phyloP scores from a whole-genome alignment of 2,797 vertebrate genomes.

The Myotis myotis region DNA sequence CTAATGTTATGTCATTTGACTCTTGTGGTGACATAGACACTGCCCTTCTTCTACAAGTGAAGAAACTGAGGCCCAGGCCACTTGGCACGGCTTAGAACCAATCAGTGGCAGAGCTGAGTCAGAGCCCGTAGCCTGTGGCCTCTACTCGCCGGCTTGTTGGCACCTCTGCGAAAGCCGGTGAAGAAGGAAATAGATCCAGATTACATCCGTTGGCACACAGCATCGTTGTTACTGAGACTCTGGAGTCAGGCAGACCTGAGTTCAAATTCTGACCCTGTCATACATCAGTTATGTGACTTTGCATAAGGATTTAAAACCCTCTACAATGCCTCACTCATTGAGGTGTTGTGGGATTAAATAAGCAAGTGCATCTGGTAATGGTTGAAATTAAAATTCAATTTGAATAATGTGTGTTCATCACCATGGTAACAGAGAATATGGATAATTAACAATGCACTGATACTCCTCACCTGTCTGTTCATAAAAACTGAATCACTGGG shows the following conservation, averaged over 20 bases:
- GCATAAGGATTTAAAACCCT: neutral
- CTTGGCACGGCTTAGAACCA: neutral
- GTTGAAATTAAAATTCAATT: slow-evolving; percentile 23
- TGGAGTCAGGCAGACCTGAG: neutral
- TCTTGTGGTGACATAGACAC: neutral
- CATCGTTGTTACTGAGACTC: neutral
- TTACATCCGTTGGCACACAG: neutral
- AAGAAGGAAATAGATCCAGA: neutral
- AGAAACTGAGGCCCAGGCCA: neutral
- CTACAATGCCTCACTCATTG: neutral
- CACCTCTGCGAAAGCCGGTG: neutral
- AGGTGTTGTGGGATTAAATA: neutral
- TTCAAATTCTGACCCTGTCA: neutral
- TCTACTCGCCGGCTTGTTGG: neutral
- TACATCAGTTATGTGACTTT: neutral
- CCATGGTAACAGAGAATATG: neutral
- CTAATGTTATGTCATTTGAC: neutral
- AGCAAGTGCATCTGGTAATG: neutral
- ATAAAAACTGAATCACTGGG: neutral
- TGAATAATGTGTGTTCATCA: neutral
- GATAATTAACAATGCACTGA: neutral
- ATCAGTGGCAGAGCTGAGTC: neutral
- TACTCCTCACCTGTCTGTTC: neutral
- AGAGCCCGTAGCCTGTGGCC: neutral
- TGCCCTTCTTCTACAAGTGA: neutral